Percentiles rank a stretch among this genome's conserved stretches.
phyloP scores from a whole-genome alignment of 2,797 vertebrate species.

The Mus caroli region DNA sequence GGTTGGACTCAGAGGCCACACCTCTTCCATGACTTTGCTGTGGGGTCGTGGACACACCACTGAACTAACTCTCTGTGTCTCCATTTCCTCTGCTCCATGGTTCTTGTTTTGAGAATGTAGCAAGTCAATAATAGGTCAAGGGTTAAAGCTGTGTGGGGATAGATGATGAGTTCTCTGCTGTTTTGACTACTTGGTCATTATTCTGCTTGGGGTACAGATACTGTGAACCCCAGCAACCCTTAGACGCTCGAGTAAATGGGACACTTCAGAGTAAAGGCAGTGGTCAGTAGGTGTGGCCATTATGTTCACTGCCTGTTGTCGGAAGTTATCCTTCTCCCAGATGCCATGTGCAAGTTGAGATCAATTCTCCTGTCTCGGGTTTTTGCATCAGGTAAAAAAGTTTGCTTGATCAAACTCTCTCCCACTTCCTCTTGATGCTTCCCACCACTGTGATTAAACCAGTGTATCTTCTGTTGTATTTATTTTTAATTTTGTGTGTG shows the following conservation, averaged over 20 bases:
- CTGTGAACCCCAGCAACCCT: not conserved
- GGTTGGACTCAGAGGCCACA: no score
- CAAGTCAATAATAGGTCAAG: not conserved
- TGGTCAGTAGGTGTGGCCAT: not conserved
- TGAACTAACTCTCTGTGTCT: not conserved
- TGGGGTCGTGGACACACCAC: not conserved
- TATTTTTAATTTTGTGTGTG: not conserved
- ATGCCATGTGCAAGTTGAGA: not conserved
- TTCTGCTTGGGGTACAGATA: not conserved
- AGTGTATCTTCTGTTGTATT: not conserved
- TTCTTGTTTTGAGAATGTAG: not conserved
- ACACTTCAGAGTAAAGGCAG: not conserved
- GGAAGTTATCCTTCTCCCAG: not conserved
- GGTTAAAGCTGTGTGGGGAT: not conserved
- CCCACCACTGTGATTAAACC: not conserved
- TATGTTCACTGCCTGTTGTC: not conserved
- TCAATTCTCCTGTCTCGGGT: not conserved
- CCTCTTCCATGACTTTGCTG: not conserved
- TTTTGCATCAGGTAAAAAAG: not conserved
- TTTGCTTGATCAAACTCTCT: not conserved
- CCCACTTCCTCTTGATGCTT: fast-evolving
- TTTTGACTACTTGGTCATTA: not conserved
- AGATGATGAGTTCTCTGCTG: not conserved
- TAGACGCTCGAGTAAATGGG: not conserved
- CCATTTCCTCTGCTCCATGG: not conserved